Base-by-base conservation (phyloP, 2,888 invertebrate species). In the Seira musarum region DNA sequence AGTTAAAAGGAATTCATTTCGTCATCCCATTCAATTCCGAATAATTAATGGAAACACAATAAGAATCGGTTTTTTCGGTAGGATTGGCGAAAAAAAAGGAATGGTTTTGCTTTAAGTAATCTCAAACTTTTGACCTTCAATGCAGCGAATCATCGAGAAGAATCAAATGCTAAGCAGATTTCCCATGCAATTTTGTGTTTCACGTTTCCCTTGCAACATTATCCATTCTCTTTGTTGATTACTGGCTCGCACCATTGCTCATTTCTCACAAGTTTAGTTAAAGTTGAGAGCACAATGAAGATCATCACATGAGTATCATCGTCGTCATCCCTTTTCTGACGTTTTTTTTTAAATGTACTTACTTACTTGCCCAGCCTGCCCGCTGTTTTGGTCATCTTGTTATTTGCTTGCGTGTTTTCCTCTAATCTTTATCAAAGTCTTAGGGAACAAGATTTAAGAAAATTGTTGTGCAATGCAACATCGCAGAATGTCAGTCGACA, bases 341-440 rank as follows among this genome's bases (percentile, higher is more conserved):
- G 30, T 30, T 30, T 15, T 49, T 49, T 49, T n/a, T 49, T 49
- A 8, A 49, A 49, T 61, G 22, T 61, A 61, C 30, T n/a, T 17
- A 5, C 17, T 57, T 5, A 61, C 6, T 2, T 66, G 21, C n/a
- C n/a, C n/a, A n/a, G 66, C 66, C 35, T 19, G 35, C 35, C 69
- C 73, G 80, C 70, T 80, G 74, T 74, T 80, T 80, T 21, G 80
- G 70, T 80, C 80, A 70, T 80, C 70, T 70, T 70, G 74, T 73
- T 67, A 61, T 49, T 60, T 61, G 63, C 61, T 76, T 80, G 74
- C 74, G 74, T 80, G 80, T 64, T 57, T 22, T 65, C 57, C 46
- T 53, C 60, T 21, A 60, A 60, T 60, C 60, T 60, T 60, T n/a
- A 21, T 60, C 60, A 60, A 21, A 30, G 15, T 13, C 3, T 3